These are phyloP conservation scores for Actenoides hombroni DNA, from an alignment of 2,113 vertebrate species.

Conservation along the genomic window DNA sequence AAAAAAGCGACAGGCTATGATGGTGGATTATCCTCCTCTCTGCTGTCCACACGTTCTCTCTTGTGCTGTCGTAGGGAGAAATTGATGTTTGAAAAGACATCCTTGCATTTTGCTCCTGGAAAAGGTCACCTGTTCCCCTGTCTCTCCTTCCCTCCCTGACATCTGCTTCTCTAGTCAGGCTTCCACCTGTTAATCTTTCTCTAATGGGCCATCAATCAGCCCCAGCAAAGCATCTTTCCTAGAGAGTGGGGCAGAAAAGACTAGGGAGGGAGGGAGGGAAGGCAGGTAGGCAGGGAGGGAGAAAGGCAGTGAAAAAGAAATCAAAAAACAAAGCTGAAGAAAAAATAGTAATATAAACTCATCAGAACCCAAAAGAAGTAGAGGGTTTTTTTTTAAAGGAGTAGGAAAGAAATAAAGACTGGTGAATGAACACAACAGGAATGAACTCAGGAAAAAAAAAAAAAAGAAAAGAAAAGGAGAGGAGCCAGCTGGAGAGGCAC, in stretches of 20 bases:
- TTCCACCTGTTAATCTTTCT: slow-evolving; percentile 69
- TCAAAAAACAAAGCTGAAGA: background rate
- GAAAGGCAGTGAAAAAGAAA: background rate
- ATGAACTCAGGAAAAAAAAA: background rate
- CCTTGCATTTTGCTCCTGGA: slow-evolving; percentile 3
- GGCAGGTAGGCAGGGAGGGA: background rate
- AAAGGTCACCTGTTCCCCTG: slow-evolving; percentile 62
- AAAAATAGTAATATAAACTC: background rate
- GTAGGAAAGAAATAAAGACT: background rate
- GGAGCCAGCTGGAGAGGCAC: background rate
- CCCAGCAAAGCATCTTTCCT: slow-evolving; percentile 16
- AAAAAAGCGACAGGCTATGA: background rate
- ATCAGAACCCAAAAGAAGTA: background rate
- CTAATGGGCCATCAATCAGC: slow-evolving; percentile 71
- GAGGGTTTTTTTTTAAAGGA: background rate
- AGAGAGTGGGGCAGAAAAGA: background rate
- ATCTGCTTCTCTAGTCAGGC: slow-evolving; percentile 58
- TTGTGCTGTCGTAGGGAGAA: background rate
- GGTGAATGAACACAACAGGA: background rate
- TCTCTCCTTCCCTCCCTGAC: slow-evolving; percentile 40
- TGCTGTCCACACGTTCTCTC: background rate
- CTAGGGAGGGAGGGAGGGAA: background rate
- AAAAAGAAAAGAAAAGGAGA: background rate
- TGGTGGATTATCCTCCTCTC: background rate
- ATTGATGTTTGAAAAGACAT: slow-evolving; percentile 38